Base-by-base conservation (phyloP, 2,797 vertebrate species). In the Tinamus major region DNA sequence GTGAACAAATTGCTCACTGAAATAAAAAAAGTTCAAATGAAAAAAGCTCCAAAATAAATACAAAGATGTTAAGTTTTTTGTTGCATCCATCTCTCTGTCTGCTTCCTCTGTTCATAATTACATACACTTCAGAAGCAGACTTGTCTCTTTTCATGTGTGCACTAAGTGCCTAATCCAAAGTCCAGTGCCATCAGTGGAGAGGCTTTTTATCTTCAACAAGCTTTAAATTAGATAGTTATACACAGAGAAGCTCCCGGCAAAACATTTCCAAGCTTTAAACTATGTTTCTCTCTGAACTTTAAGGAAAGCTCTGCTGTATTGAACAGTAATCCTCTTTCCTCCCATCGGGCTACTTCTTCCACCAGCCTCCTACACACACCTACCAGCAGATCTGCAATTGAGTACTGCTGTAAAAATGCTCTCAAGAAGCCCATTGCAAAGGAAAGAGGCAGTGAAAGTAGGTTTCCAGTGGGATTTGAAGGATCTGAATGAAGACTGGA, bases 11-110 rank as follows among this genome's bases (percentile, higher is more conserved):
- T 70, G 41, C 21, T 85, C 61, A 59, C 74, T 77, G 76, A 37
- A 63, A 83, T 26, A 13, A 85, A 42, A 93, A 79, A 92, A 92
- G 18, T 6, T 75, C 35, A 74, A 74, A 74, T 44, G 27, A 80
- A 75, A 90, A 90, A 90, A 74, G 67, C 65, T 44, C 27, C 78
- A 75, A 89, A 90, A 90, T 58, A 33, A 77, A 67, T 35, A 56
- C 1, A 13, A 49, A 61, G 5, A 55, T 90, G 65, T 75, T 27
- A 56, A 83, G 37, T 80, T 53, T 35, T 78, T 31, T 64, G 3
- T 80, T 69, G 41, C 62, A 72, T 77, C 18, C 46, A 31, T 48
- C 41, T 21, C 64, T 85, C 48, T 39, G 33, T 49, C 56, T 44
- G 31, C 65, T 83, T 31, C 41, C 35, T 68, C 39, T 41, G 15